Conservation (phyloP, 2,888 invertebrate species). For the Aphrophora alni region DNA sequence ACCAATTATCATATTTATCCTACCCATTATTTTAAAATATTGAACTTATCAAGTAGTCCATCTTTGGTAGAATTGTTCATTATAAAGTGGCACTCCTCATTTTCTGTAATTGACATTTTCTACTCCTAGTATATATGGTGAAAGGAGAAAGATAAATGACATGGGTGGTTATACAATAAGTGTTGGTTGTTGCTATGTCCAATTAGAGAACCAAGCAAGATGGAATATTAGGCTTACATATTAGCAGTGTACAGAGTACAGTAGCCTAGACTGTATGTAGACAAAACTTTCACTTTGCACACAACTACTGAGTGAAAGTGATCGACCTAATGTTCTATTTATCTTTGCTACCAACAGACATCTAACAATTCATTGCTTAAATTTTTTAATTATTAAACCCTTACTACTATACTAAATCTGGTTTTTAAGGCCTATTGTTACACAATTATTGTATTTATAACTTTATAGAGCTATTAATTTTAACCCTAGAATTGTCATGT, state of each 20-base stretch:
- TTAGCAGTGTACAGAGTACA: neutral
- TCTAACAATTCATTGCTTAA: no score
- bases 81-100: no score
- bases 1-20: no score
- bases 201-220: neutral
- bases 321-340: neutral
- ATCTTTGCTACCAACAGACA: neutral
- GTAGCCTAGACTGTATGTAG: neutral
- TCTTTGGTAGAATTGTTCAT: no score
- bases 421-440: no score
- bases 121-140: neutral
- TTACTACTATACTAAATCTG: no score
- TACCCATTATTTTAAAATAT: no score
- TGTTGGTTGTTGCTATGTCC: neutral
- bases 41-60: no score
- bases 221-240: neutral
- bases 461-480: no score
- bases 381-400: no score
- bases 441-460: no score
- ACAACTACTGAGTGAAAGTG: neutral
- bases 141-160: neutral
- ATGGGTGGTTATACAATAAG: neutral
- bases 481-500: no score
- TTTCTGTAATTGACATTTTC: conserved; percentile 2
- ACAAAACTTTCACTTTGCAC: neutral